phyloP scores from a whole-genome alignment of 2,113 vertebrate species.

The Pygathrix nemaeus region DNA sequence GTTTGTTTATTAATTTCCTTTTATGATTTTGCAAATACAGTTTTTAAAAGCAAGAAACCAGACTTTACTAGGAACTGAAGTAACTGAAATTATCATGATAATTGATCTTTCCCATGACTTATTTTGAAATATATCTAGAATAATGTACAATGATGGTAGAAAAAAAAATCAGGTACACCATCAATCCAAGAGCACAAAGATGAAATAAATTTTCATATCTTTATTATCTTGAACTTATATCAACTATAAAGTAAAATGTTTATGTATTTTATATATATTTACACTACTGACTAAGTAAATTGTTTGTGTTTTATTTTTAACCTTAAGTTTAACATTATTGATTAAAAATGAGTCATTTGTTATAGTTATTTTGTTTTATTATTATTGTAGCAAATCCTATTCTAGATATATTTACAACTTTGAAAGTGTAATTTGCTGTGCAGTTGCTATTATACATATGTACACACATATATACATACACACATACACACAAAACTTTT shows the following conservation, averaged over 20 bases:
- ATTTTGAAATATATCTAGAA: constrained; percentile 4
- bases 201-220: background rate
- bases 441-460: background rate
- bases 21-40: background rate
- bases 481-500: background rate
- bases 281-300: background rate
- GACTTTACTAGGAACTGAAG: background rate
- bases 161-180: background rate
- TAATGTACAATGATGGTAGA: background rate
- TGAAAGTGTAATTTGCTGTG: background rate
- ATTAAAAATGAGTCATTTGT: background rate
- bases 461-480: background rate
- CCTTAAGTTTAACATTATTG: background rate
- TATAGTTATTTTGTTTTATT: background rate
- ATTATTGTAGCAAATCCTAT: background rate
- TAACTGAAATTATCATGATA: background rate
- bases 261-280: background rate
- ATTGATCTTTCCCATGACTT: background rate
- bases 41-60: background rate
- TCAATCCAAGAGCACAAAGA: background rate
- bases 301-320: background rate
- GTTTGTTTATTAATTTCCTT: background rate
- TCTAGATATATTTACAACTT: background rate
- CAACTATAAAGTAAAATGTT: background rate
- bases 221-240: background rate